Evolutionary conservation across 1,140 invertebrate species (phyloP), one percentile per base, ranked within the genome.

Genomic region (Drosophila suzukii): DNA sequence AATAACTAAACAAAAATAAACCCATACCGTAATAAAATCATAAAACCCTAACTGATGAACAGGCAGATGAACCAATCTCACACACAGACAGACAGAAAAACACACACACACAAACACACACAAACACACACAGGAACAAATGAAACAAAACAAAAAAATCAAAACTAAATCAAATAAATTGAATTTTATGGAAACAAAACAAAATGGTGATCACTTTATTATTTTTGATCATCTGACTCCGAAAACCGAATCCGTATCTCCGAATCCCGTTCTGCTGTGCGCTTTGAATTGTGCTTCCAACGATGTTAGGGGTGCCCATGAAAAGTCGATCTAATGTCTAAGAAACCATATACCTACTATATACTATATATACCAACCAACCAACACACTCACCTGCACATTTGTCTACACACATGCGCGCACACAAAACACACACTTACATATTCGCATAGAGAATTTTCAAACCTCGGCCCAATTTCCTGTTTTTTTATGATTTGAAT

Each of bases 241-340:
- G 60, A 55, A 39, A 32, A 38, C 15, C 20, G 49, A 61, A 61
- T 44, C 32, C 65, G 20, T 51, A n/a, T 56, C 58, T 60, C 43
- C 57, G 60, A 65, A 46, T 47, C 57, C 53, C 67, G 68, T 46
- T 71, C 53, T 71, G 65, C 68, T 78, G 65, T 66, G 75, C 62
- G 79, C 71, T 75, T 90, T 89, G 81, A 91, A 91, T 91, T 91
- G 90, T 91, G 90, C 90, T 91, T 91, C 86, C 90, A 88, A 91
- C 57, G 46, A 72, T 41, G 66, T 89, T 80, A 65, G 81, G 80
- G 80, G 77, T 84, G 86, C 54, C 81, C 84, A 76, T 55, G 41
- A 77, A 68, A 57, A 74, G 44, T 59, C 50, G 55, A 65, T 44
- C 57, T 49, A 65, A 66, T 51, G 49, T 66, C 39, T 76, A 54